A percentile compares a stretch with the other conserved stretches of the same genome.
Evolutionary conservation across 1,140 invertebrate species (phyloP).

Genomic region (Aphelinus atriplicis): DNA sequence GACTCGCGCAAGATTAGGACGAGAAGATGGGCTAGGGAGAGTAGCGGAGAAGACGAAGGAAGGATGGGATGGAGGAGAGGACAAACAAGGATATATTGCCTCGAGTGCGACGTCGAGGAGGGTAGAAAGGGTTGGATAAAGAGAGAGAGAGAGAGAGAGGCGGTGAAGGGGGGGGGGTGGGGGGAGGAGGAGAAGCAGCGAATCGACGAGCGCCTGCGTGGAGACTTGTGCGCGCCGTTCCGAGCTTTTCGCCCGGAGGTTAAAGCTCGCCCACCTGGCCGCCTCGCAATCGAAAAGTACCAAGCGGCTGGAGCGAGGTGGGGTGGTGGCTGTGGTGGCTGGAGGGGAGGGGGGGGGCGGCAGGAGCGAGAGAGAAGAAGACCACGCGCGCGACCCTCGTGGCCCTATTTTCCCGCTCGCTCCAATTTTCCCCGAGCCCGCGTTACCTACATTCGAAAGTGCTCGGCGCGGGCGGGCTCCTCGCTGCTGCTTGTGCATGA

Average conservation of each 20-base stretch:
- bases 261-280: neutral
- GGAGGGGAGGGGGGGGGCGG: too few relatives aligned
- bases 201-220: too few relatives aligned
- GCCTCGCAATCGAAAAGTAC: conserved; percentile 7
- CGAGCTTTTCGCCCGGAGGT: too few relatives aligned
- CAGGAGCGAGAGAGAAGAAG: conserved; percentile 23
- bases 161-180: neutral
- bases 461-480: too few relatives aligned
- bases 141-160: conserved; percentile 34
- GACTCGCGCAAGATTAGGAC: conserved; percentile 3
- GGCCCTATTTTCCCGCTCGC: neutral
- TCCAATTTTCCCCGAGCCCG: neutral
- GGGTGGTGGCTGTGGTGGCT: too few relatives aligned
- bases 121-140: conserved; percentile 22
- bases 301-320: too few relatives aligned
- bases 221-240: too few relatives aligned
- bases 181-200: too few relatives aligned
- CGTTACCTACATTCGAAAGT: neutral
- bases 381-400: neutral
- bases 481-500: too few relatives aligned
- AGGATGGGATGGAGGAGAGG: too few relatives aligned
- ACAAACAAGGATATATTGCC: too few relatives aligned
- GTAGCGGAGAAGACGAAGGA: too few relatives aligned
- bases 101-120: conserved; percentile 24
- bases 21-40: neutral